Conservation (phyloP, 1,140 invertebrate species). For the Araneus ventricosus region DNA sequence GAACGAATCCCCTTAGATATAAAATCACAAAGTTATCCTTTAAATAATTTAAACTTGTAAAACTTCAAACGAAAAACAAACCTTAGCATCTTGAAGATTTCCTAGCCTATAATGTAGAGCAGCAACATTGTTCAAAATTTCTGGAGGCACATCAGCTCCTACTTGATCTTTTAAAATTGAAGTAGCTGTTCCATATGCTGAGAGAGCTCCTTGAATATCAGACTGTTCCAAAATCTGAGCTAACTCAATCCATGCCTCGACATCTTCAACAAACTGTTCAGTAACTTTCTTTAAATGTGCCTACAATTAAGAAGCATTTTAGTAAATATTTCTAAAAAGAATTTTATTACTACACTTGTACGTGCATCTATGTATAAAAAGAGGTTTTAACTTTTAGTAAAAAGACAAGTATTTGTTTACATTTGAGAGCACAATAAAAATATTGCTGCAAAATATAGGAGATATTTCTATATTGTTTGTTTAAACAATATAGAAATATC, state of each 20-base stretch:
- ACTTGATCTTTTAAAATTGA: conserved; percentile 96
- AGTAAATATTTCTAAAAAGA: too few relatives aligned
- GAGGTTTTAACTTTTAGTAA: too few relatives aligned
- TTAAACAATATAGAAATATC: too few relatives aligned
- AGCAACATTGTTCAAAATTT: conserved; percentile 99
- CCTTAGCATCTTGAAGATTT: conserved; percentile 89
- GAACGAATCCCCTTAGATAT: background rate
- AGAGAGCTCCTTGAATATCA: conserved; percentile 91
- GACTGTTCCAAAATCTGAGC: conserved; percentile 98
- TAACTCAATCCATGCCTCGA: conserved; percentile 99
- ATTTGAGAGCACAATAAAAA: too few relatives aligned
- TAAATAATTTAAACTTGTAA: too few relatives aligned
- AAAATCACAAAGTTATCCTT: background rate
- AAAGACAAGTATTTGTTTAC: too few relatives aligned
- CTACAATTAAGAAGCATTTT: conserved; percentile 52
- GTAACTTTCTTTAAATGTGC: conserved; percentile 86
- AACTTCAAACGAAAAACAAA: background rate
- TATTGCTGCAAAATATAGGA: too few relatives aligned
- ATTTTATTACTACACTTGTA: too few relatives aligned
- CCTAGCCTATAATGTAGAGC: conserved; percentile 93
- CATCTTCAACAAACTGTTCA: conserved; percentile 98
- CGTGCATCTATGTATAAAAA: too few relatives aligned
- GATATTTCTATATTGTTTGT: too few relatives aligned
- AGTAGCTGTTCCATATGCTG: conserved; percentile 96
- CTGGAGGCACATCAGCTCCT: conserved; percentile 96